These are phyloP conservation scores for Alauda arvensis DNA, from an alignment of 2,797 vertebrate genomes.

Conservation along the genomic window DNA sequence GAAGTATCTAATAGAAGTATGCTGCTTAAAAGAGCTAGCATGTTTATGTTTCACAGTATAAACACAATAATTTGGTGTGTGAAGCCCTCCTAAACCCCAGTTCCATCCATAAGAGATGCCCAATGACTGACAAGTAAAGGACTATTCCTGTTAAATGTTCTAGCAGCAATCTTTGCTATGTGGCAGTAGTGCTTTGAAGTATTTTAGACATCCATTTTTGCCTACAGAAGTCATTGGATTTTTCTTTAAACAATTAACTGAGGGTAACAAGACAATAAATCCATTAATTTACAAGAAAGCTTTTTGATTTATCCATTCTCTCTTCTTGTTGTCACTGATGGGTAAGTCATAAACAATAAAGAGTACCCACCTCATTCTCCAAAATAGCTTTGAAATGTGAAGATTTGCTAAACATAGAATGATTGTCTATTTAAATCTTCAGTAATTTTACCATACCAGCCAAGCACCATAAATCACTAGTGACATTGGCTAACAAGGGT, in stretches of 20 bases:
- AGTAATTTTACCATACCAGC: constrained; percentile 87
- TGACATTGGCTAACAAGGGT: constrained; percentile 90
- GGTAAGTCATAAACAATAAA: constrained; percentile 72
- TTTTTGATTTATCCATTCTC: constrained; percentile 60
- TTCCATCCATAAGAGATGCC: background rate
- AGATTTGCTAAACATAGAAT: constrained; percentile 88
- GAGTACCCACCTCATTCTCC: constrained; percentile 77
- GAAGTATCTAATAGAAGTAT: background rate
- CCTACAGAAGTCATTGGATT: constrained; percentile 18
- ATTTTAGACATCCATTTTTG: constrained; percentile 3
- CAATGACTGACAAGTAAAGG: background rate
- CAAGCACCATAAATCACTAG: constrained; percentile 89
- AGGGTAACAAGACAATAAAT: constrained; percentile 22
- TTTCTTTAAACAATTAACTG: constrained; percentile 30
- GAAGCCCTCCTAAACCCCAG: background rate
- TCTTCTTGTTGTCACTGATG: constrained; percentile 55
- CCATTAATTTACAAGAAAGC: constrained; percentile 50
- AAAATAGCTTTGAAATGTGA: constrained; percentile 83
- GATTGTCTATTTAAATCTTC: constrained; percentile 89
- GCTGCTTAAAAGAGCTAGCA: background rate
- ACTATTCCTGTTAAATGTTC: background rate
- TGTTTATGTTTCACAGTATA: background rate
- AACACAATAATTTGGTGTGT: background rate
- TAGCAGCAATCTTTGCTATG: background rate
- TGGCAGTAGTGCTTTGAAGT: background rate